Evolutionary conservation across 2,113 vertebrate species (phyloP).

Genomic region (Embiotoca jacksoni): DNA sequence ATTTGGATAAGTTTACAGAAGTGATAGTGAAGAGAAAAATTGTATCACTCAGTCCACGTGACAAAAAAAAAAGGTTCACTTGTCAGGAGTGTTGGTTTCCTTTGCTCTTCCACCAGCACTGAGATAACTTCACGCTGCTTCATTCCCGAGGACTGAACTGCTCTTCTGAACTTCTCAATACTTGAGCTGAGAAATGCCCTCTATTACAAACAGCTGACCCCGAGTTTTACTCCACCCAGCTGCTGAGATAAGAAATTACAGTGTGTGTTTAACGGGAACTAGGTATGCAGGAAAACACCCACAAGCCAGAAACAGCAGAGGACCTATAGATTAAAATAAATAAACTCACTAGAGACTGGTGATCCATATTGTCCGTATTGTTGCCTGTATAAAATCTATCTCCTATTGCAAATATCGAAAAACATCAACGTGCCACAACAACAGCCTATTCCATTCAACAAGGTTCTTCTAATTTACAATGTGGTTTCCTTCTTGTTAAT

Average conservation of each 20-base stretch:
- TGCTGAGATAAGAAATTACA: constrained; percentile 45
- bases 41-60: not conserved
- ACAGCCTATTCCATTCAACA: not conserved
- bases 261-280: not conserved
- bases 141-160: constrained; percentile 7
- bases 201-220: constrained; percentile 9
- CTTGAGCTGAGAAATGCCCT: constrained; percentile 30
- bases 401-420: not conserved
- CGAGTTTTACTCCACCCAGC: constrained; percentile 61
- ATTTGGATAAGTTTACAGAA: no score
- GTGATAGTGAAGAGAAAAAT: not conserved
- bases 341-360: no score
- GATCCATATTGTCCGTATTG: not conserved
- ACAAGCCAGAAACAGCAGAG: not conserved
- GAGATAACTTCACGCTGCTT: not conserved
- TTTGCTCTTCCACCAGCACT: not conserved
- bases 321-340: not conserved
- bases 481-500: constrained; percentile 26
- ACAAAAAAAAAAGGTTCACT: not conserved
- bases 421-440: not conserved
- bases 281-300: not conserved
- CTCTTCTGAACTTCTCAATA: constrained; percentile 4
- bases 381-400: not conserved
- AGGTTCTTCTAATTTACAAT: not conserved
- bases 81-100: not conserved